These are phyloP conservation scores for Rhinolophus sinicus DNA, from an alignment of 2,113 vertebrate genomes.

Conservation along the genomic window DNA sequence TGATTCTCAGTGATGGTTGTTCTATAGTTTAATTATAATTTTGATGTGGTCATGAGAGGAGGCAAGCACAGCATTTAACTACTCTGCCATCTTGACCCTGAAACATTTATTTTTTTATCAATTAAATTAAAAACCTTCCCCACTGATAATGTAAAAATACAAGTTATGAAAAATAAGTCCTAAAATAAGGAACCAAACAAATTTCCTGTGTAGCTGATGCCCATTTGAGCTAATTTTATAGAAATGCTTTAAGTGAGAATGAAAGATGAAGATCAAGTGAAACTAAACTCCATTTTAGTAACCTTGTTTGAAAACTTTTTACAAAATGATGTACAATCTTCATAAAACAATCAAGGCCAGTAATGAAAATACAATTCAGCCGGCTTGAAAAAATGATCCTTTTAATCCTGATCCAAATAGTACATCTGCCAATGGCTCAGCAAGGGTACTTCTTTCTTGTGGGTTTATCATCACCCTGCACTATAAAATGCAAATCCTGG, in stretches of 20 bases:
- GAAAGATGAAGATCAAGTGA: neutral
- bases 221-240: neutral
- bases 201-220: neutral
- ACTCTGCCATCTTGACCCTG: too few species aligned
- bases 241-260: neutral
- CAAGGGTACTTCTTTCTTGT: neutral
- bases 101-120: neutral
- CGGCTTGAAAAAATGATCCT: neutral
- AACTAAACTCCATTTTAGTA: neutral
- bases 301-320: neutral
- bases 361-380: neutral
- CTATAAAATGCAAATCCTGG: neutral
- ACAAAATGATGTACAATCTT: neutral
- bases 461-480: neutral
- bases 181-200: neutral
- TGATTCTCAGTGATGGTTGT: too few species aligned
- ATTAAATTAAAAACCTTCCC: neutral
- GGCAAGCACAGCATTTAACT: too few species aligned
- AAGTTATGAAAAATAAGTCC: neutral
- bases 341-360: neutral
- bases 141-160: neutral
- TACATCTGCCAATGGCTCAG: neutral
- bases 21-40: too few species aligned
- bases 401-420: slow-evolving; percentile 22
- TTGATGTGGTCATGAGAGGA: too few species aligned